These are phyloP conservation scores for Gymnogyps californianus DNA, from an alignment of 2,113 vertebrate species.

Conservation along the genomic window DNA sequence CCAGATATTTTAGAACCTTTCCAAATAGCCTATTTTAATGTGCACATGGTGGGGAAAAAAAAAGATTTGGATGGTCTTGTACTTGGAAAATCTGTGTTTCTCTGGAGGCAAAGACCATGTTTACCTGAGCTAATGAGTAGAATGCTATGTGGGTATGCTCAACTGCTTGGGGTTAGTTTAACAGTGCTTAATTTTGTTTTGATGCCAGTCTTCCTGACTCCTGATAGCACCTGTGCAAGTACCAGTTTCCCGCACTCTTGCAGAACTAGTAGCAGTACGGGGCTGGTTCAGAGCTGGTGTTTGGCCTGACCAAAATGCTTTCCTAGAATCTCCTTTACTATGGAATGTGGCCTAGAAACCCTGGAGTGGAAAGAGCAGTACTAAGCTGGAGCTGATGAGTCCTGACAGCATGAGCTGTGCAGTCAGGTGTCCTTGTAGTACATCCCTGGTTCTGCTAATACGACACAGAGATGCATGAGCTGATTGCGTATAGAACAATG, in stretches of 20 bases:
- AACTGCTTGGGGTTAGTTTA: background rate
- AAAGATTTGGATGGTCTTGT: background rate
- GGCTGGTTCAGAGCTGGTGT: background rate
- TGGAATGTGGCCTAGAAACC: background rate
- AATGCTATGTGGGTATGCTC: background rate
- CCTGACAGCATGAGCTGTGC: background rate
- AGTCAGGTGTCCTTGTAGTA: slow-evolving; percentile 6
- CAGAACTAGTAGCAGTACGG: background rate
- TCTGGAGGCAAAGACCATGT: background rate
- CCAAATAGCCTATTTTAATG: background rate
- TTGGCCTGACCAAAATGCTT: background rate
- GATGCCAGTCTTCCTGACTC: background rate
- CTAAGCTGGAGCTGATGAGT: background rate
- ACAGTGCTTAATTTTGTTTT: background rate
- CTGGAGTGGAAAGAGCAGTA: background rate
- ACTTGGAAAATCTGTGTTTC: background rate
- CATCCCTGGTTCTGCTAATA: slow-evolving; percentile 2
- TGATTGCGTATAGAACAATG: background rate
- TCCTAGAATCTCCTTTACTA: background rate
- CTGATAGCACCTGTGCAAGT: background rate
- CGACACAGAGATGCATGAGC: background rate
- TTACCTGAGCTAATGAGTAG: background rate
- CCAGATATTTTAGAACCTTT: background rate
- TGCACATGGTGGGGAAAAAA: background rate
- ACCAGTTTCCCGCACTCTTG: background rate